phyloP scores from a whole-genome alignment of 2,888 invertebrate species.

The Parnassius orleans region DNA sequence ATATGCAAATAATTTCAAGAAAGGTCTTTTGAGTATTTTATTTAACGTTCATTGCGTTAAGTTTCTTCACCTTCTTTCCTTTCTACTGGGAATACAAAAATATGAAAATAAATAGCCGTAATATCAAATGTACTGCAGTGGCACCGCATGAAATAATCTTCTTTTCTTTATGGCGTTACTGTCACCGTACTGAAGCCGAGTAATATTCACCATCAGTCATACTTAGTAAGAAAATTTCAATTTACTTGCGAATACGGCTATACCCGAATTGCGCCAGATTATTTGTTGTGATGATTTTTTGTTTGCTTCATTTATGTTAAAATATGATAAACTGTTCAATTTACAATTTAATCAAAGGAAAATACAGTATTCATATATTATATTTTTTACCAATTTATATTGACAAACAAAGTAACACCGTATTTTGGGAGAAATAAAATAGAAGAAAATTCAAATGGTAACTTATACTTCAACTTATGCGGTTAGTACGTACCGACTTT shows the following conservation, averaged over 20 bases:
- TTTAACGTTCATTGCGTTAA: slow-evolving; percentile 59
- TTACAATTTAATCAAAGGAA: too few relatives aligned
- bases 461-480: slow-evolving; percentile 61
- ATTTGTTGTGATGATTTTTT: slow-evolving; percentile 49
- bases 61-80: slow-evolving; percentile 58
- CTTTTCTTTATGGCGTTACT: slow-evolving; percentile 68
- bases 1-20: neutral
- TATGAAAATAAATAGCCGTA: slow-evolving; percentile 76
- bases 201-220: slow-evolving; percentile 78
- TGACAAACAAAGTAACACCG: too few relatives aligned
- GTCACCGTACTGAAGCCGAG: slow-evolving; percentile 67
- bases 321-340: neutral
- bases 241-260: slow-evolving; percentile 64
- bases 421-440: neutral
- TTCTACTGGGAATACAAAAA: slow-evolving; percentile 51
- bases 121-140: slow-evolving; percentile 71
- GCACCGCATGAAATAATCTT: slow-evolving; percentile 68
- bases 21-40: slow-evolving; percentile 15
- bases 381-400: too few relatives aligned
- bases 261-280: slow-evolving; percentile 72
- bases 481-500: slow-evolving; percentile 26
- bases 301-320: slow-evolving; percentile 44
- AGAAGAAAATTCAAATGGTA: slow-evolving; percentile 36
- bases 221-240: slow-evolving; percentile 77
- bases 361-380: too few relatives aligned